phyloP scores from a whole-genome alignment of 2,797 vertebrate species.

The Enteromius paludinosus region DNA sequence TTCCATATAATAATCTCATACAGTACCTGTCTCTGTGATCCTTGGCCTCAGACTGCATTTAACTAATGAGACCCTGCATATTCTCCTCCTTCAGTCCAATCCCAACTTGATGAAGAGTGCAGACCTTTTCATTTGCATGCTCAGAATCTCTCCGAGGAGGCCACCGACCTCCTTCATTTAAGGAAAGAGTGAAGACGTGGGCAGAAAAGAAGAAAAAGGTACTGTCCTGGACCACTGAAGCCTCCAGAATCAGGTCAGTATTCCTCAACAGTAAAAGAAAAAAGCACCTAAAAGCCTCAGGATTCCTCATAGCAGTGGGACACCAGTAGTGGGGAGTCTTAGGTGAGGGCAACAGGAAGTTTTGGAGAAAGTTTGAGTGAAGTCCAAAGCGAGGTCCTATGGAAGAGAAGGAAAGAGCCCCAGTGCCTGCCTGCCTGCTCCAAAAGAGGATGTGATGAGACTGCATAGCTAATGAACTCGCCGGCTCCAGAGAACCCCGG shows the following conservation, averaged over 20 bases:
- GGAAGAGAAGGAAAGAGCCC: constrained; percentile 73
- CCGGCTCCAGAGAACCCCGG: constrained; percentile 90
- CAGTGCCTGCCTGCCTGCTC: constrained; percentile 82
- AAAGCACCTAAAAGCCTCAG: constrained; percentile 73
- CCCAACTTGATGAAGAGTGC: constrained; percentile 59
- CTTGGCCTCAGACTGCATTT: constrained; percentile 73
- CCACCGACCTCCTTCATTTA: constrained; percentile 22
- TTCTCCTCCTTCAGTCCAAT: constrained; percentile 61
- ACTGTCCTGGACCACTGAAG: constrained; percentile 58
- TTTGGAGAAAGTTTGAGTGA: constrained; percentile 81
- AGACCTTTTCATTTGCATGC: constrained; percentile 74
- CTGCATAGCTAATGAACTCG: constrained; percentile 94
- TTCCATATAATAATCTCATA: constrained; percentile 67
- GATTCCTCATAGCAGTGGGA: constrained; percentile 59
- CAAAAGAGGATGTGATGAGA: constrained; percentile 89
- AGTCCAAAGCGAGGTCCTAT: constrained; percentile 86
- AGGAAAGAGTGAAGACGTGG: constrained; percentile 14
- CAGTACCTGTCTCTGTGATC: constrained; percentile 67
- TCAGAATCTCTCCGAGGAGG: constrained; percentile 78
- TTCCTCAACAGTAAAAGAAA: constrained; percentile 21
- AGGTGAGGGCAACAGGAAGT: constrained; percentile 51
- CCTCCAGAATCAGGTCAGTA: constrained; percentile 60
- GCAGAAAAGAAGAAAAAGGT: constrained; percentile 22
- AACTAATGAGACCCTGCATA: constrained; percentile 76
- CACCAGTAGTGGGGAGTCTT: constrained; percentile 26